These are phyloP conservation scores for Ferdinandea cuprea DNA, from an alignment of 2,888 invertebrate species.

Conservation along the genomic window DNA sequence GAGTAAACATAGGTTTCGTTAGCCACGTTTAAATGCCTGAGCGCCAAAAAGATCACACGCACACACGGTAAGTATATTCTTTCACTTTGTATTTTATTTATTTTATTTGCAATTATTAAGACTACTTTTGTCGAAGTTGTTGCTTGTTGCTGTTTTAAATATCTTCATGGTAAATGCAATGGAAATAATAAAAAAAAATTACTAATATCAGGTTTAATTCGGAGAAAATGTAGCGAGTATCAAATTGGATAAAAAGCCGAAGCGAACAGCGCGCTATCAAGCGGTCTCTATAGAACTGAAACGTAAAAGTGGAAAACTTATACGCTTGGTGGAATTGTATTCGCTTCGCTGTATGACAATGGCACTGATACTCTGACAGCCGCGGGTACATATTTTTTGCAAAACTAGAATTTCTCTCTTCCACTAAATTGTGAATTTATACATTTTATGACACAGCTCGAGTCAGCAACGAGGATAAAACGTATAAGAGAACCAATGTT, in stretches of 20 bases:
- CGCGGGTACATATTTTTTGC: too few relatives aligned
- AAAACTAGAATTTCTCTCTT: too few relatives aligned
- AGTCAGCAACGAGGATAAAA: too few relatives aligned
- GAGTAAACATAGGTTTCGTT: conserved; percentile 31
- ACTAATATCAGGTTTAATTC: neutral
- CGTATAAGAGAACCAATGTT: too few relatives aligned
- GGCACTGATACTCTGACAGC: too few relatives aligned
- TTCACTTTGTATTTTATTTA: neutral
- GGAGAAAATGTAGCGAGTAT: neutral
- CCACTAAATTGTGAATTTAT: too few relatives aligned
- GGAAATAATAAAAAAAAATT: neutral
- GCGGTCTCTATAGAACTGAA: neutral
- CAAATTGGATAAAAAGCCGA: neutral
- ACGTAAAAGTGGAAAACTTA: neutral
- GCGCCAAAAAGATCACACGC: too few relatives aligned
- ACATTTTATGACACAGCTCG: too few relatives aligned
- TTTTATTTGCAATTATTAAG: neutral
- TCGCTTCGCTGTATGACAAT: neutral
- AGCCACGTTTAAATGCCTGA: neutral
- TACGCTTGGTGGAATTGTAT: neutral
- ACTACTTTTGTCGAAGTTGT: too few relatives aligned
- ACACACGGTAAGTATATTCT: neutral
- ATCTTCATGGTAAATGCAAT: neutral
- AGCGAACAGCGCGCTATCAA: neutral
- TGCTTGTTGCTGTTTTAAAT: neutral